Evolutionary conservation across 2,113 vertebrate genomes (phyloP).

Genomic region (Lates calcarifer): DNA sequence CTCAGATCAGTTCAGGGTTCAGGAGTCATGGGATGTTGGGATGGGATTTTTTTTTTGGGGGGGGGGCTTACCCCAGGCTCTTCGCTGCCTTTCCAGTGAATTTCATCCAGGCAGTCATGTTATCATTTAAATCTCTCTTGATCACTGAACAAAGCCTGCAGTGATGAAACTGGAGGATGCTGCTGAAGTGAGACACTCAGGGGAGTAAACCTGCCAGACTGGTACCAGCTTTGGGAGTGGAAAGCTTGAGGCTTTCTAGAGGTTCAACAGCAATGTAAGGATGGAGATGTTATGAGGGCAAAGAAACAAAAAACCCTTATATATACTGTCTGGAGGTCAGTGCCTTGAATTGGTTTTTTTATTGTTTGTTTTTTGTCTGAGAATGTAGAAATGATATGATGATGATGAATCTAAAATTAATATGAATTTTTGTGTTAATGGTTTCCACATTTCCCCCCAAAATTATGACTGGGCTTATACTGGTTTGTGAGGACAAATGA

Average conservation of each 20-base stretch:
- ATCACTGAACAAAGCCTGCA: slow-evolving; percentile 38
- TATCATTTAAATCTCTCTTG: slow-evolving; percentile 26
- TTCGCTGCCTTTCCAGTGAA: not conserved
- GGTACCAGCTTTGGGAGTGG: slow-evolving; percentile 28
- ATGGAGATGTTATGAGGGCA: slow-evolving; percentile 10
- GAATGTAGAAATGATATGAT: not conserved
- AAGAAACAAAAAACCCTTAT: not conserved
- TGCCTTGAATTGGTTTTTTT: too few relatives aligned
- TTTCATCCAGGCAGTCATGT: not conserved
- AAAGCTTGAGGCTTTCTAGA: slow-evolving; percentile 44
- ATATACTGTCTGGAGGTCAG: not conserved
- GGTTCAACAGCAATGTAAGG: slow-evolving; percentile 1
- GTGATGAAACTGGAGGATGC: slow-evolving; percentile 17
- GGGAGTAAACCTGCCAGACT: slow-evolving; percentile 25
- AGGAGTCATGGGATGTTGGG: slow-evolving; percentile 14
- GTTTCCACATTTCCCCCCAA: not conserved
- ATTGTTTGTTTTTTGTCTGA: not conserved
- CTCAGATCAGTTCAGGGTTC: slow-evolving; percentile 13
- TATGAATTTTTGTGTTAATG: not conserved
- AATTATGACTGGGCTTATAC: not conserved
- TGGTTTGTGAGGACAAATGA: not conserved
- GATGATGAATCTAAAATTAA: not conserved
- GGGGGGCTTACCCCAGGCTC: not conserved
- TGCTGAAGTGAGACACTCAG: not conserved
- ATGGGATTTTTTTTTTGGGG: not conserved